Evolutionary conservation across 2,888 invertebrate genomes (phyloP), one percentile per base, ranked within the genome.

Genomic region (Amblyjoppa proteus): DNA sequence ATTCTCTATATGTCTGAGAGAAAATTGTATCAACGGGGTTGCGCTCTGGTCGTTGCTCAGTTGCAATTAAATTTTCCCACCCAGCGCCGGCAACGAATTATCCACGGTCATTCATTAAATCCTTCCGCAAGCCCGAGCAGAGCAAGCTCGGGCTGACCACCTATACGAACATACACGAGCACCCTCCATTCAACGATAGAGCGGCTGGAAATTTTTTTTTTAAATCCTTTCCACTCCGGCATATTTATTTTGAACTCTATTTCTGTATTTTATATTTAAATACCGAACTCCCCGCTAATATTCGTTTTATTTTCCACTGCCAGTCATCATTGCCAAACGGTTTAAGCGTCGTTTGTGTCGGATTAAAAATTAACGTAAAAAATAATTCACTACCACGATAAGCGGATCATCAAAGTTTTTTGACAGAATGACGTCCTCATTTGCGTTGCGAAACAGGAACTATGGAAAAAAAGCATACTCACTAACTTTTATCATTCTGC

Each of bases 91-190:
- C 73, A 73, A 77, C 84, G 76, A 77, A 76, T 81, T 84, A 81
- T 84, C 73, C 81, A 51, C 76, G 76, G 58, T 61, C 81, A 84
- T 84, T 80, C 77, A 70, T 84, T 71, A 77, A 77, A 84, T 49
- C 68, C 56, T 75, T 84, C 73, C 73, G 28, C 76, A 68, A 77
- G 34, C 80, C 61, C 81, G 45, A 56, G 74, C 70, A 61, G 38
- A 74, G 77, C 69, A 9, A 56, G 76, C 28, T 70, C 51, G 6
- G 13, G 25, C 31, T 61, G 61, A 28, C 38, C 49, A 38, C 11
- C 58, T 41, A 45, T 66, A 78, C 34, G 58, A 58, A 61, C 49
- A 16, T 45, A 34, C 31, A 70, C 49, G 13, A 25, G 25, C n/a
- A 28, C 45, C 68, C 66, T 45, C 34, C 9, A 68, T 61, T 31